Percentiles rank a stretch among this genome's conserved stretches.
These are phyloP conservation scores for Lutraria rhynchaena DNA, from an alignment of 1,140 invertebrate species.

Conservation along the genomic window DNA sequence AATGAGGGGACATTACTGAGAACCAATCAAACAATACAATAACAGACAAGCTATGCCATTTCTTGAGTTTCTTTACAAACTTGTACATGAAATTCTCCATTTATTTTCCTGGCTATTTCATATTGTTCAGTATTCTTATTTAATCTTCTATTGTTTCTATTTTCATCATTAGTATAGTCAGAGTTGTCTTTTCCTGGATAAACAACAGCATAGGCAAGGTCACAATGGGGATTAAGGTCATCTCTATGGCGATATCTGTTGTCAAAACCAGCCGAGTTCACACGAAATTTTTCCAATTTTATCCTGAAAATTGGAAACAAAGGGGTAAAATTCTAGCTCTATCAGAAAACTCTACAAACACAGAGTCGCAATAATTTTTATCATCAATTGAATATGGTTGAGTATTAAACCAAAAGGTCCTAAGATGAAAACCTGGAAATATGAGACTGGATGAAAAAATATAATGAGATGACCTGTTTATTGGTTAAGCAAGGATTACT, in stretches of 20 bases:
- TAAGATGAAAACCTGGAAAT: no score
- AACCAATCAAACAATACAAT: no score
- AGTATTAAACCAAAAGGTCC: no score
- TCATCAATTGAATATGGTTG: no score
- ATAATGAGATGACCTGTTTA: no score
- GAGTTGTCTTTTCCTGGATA: slow-evolving; percentile 76
- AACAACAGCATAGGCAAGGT: slow-evolving; percentile 70
- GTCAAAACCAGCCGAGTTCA: slow-evolving; percentile 76
- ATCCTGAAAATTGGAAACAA: slow-evolving; percentile 66
- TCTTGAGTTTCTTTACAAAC: slow-evolving; percentile 38
- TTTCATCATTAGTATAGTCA: slow-evolving; percentile 71
- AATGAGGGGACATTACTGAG: no score
- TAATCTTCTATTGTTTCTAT: slow-evolving; percentile 71
- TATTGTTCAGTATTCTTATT: slow-evolving; percentile 73
- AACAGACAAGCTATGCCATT: no score
- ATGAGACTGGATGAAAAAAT: no score
- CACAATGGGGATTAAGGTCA: slow-evolving; percentile 73
- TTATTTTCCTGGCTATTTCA: slow-evolving; percentile 60
- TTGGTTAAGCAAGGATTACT: no score
- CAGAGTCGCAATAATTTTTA: no score
- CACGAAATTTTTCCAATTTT: slow-evolving; percentile 73
- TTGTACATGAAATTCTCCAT: slow-evolving; percentile 70
- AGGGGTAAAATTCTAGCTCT: not conserved
- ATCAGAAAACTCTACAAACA: no score
- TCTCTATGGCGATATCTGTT: slow-evolving; percentile 76